Conservation (phyloP, 2,113 vertebrate genomes). For the Numida meleagris region DNA sequence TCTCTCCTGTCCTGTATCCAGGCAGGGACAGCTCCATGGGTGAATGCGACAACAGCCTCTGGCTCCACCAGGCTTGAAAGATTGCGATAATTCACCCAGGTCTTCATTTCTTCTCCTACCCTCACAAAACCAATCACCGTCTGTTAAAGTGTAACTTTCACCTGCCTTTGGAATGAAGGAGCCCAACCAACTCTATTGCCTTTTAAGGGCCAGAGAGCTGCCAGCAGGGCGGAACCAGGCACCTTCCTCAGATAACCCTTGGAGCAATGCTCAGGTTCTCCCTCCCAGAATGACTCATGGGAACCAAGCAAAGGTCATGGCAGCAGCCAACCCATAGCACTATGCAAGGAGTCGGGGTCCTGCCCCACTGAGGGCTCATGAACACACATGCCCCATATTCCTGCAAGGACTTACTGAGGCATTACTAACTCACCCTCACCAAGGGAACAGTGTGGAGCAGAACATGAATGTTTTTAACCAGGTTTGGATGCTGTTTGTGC, state of each 20-base stretch:
- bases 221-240: neutral
- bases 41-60: neutral
- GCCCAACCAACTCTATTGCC: neutral
- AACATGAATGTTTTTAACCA: neutral
- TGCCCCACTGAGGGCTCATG: neutral
- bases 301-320: neutral
- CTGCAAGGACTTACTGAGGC: neutral
- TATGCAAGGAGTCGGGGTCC: neutral
- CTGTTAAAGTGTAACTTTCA: slow-evolving; percentile 43
- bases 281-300: neutral
- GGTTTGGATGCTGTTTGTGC: neutral
- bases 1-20: neutral
- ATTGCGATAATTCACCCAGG: neutral
- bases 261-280: neutral
- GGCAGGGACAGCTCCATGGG: neutral
- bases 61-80: neutral
- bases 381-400: neutral
- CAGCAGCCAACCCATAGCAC: neutral
- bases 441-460: neutral
- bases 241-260: neutral
- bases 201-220: neutral
- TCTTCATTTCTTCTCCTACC: neutral
- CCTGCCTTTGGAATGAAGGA: neutral
- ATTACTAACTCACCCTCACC: neutral
- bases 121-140: neutral